Conservation (phyloP, 2,113 vertebrate species). For the Nothoprocta perdicaria region DNA sequence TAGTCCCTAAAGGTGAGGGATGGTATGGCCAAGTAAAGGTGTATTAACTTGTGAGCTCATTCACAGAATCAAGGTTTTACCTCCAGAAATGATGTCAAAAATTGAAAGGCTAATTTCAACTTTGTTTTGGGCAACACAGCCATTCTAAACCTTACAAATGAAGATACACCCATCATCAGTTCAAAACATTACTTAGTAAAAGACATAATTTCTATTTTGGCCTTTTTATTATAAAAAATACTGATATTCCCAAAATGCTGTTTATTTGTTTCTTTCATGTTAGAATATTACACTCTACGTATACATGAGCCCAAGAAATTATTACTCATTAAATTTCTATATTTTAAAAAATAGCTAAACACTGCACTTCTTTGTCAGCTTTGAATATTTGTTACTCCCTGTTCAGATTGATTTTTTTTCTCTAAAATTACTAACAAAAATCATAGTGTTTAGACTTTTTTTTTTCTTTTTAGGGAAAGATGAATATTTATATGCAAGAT, state of each 20-base stretch:
- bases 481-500: not conserved
- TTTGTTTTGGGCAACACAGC: not conserved
- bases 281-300: not conserved
- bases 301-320: not conserved
- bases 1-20: not conserved
- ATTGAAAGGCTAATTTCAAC: not conserved
- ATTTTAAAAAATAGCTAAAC: not conserved
- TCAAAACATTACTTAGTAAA: not conserved
- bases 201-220: not conserved
- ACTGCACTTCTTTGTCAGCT: accelerated
- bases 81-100: not conserved
- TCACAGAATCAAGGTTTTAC: not conserved
- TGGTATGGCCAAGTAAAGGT: not conserved
- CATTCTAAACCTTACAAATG: not conserved
- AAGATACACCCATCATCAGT: not conserved
- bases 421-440: not conserved
- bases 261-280: not conserved
- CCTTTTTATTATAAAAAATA: not conserved
- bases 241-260: not conserved
- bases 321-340: not conserved
- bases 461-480: not conserved
- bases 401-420: not conserved
- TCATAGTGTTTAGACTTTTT: not conserved
- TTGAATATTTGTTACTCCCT: not conserved
- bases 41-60: not conserved